These are phyloP conservation scores for Zaprionus ornatus DNA, from an alignment of 1,140 invertebrate species.

Conservation along the genomic window DNA sequence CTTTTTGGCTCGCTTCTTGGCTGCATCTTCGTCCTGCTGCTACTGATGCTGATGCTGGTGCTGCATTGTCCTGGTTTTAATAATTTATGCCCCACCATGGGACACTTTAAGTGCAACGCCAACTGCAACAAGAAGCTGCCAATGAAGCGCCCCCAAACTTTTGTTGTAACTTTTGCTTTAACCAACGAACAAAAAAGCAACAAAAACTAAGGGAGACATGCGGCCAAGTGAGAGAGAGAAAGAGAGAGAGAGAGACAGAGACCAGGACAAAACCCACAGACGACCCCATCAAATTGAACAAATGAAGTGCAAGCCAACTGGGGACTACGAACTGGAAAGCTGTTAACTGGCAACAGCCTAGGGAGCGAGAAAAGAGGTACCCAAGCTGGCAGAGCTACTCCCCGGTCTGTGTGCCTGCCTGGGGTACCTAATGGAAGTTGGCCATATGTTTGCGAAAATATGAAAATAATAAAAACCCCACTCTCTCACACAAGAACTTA, in stretches of 20 bases:
- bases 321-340: constrained; percentile 20
- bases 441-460: constrained; percentile 41
- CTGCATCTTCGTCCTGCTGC: neutral
- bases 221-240: neutral
- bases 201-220: neutral
- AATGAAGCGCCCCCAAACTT: constrained; percentile 30
- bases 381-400: neutral
- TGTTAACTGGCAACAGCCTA: constrained; percentile 6
- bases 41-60: constrained; percentile 23
- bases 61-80: constrained; percentile 68
- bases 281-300: constrained; percentile 60
- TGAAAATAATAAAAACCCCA: constrained; percentile 16
- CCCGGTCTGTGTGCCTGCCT: neutral
- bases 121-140: constrained; percentile 56
- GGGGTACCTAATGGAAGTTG: constrained; percentile 35
- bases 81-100: constrained; percentile 70
- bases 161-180: constrained; percentile 43
- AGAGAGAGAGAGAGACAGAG: neutral
- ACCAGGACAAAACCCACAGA: constrained; percentile 15
- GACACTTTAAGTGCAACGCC: constrained; percentile 66
- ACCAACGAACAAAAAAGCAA: neutral
- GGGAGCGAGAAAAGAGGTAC: neutral
- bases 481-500: constrained; percentile 7
- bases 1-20: constrained; percentile 58
- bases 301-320: constrained; percentile 68